Evolutionary conservation across 2,888 invertebrate genomes (phyloP), one percentile per base, ranked within the genome.

Genomic region (Lottia gigantea): DNA sequence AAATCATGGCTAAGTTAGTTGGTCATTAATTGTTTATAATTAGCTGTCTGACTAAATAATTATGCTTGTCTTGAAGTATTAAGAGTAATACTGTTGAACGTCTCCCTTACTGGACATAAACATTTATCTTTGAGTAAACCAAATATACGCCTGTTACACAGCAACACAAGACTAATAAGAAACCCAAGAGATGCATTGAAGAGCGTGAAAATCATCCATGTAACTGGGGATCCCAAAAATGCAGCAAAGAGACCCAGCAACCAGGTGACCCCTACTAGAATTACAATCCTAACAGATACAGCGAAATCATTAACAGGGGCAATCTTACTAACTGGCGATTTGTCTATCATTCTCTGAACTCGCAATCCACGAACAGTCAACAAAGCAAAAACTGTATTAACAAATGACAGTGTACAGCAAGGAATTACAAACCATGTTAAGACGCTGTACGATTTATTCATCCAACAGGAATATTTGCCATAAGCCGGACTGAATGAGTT

Each of bases 201-300:
- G 40, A 73, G n/a, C 12, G 75, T 73, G 64, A 73, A 75, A 25
- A 70, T 67, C 46, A 75, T 69, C 72, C 75, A 73, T 62, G 71
- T 16, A 14, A 67, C 66, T 26, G 55, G 55, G 23, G 55, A 55
- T 12, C 23, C 55, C 0, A 55, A 23, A n/a, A 73, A 15, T 1
- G 73, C 71, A 4, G 76, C 71, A n/a, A 76, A 31, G 40, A 76
- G 66, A 15, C 76, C 76, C 12, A 74, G 55, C 46, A 71, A 46
- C 76, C 76, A 76, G 40, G 76, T 76, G 45, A 76, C 64, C 45
- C 76, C 76, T 26, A 76, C 73, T 62, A 76, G 73, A 16, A 76
- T 62, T 45, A 73, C 49, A 65, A 76, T 72, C 69, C 74, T 73
- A 14, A 74, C 64, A 47, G 70, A 71, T 31, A 76, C 71, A 47